Evolutionary conservation across 1,140 invertebrate genomes (phyloP).

Genomic region (Vanessa tameamea): DNA sequence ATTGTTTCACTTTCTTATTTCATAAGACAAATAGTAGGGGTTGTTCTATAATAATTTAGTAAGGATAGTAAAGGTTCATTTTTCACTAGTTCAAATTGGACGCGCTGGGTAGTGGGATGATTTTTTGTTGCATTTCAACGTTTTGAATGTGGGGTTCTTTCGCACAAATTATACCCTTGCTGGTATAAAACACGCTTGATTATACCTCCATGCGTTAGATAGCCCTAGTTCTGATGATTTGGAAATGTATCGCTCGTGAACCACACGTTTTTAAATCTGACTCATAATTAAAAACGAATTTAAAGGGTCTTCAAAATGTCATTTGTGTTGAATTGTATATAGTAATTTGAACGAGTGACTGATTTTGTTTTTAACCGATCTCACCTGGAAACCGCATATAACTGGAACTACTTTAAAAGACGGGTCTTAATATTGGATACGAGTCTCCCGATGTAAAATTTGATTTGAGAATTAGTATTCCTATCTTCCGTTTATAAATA

Average conservation of each 20-base stretch:
- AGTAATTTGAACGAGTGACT: no score
- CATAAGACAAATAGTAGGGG: conserved; percentile 45
- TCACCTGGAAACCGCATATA: no score
- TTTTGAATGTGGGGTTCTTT: conserved; percentile 22
- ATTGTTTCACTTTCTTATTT: background rate
- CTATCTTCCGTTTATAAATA: no score
- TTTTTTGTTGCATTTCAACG: conserved; percentile 67
- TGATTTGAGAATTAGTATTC: no score
- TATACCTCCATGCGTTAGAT: background rate
- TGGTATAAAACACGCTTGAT: conserved; percentile 24
- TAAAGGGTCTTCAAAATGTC: no score
- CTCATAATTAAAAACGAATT: no score
- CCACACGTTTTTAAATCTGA: no score
- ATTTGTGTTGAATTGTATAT: no score
- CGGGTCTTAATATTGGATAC: no score
- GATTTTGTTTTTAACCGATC: no score
- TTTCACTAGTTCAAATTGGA: conserved; percentile 75
- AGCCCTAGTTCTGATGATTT: conserved; percentile 14
- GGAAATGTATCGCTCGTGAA: background rate
- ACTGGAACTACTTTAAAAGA: no score
- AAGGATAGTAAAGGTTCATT: conserved; percentile 77
- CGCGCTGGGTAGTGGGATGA: conserved; percentile 49
- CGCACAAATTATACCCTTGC: conserved; percentile 52
- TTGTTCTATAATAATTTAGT: conserved; percentile 69
- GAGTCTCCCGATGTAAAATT: no score